Evolutionary conservation across 2,797 vertebrate species (phyloP).

Genomic region (Rhyacichthys aspro): DNA sequence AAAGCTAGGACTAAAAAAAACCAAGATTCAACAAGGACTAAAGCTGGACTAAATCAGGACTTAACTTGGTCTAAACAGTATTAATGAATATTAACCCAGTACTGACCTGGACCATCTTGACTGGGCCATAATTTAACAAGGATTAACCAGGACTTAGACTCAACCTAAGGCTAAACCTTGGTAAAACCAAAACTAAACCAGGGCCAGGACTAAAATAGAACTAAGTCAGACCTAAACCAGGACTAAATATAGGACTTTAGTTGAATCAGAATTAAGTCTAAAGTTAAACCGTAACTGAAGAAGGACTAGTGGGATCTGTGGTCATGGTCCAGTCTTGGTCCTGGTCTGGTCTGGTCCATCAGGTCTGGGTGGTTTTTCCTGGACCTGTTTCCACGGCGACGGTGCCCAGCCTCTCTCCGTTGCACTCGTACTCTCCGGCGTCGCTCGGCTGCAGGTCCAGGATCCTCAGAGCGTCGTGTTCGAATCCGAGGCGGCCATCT

Average conservation of each 20-base stretch:
- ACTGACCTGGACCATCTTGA: background rate
- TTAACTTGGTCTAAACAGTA: background rate
- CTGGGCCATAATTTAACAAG: too few species aligned
- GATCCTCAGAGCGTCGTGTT: conserved; percentile 57
- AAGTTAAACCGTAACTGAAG: too few species aligned
- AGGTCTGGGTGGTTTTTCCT: background rate
- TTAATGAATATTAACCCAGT: background rate
- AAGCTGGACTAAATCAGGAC: background rate
- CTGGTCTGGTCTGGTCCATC: background rate
- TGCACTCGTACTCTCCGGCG: conserved; percentile 64
- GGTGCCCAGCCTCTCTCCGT: conserved; percentile 23
- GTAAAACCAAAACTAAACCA: too few species aligned
- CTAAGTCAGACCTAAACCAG: too few species aligned
- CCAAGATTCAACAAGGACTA: background rate
- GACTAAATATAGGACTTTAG: too few species aligned
- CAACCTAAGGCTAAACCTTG: too few species aligned
- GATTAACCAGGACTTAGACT: too few species aligned
- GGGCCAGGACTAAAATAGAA: too few species aligned
- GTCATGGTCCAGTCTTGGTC: background rate
- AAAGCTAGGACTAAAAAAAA: background rate
- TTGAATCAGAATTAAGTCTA: too few species aligned
- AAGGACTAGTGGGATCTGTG: too few species aligned
- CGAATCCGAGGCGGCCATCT: conserved; percentile 46
- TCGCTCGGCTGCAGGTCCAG: conserved; percentile 55
- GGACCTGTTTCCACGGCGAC: conserved; percentile 50